A percentile compares a stretch with the other conserved stretches of the same genome.
phyloP scores from a whole-genome alignment of 2,888 invertebrate species.

The Ennomos quercinarius region DNA sequence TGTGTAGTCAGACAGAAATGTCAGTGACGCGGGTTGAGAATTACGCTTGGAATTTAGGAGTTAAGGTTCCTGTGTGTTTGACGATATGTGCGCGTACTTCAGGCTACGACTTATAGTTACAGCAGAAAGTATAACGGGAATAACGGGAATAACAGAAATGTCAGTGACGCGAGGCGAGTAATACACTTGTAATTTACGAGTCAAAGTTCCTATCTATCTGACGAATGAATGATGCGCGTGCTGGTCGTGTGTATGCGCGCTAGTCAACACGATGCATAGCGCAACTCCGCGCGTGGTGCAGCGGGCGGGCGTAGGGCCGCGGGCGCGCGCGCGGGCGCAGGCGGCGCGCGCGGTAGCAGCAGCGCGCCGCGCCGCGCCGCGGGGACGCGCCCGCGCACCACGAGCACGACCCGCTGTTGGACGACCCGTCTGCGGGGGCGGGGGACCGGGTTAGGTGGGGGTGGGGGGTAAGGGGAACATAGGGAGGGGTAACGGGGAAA shows the following conservation, averaged over 20 bases:
- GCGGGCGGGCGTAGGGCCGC: constrained; percentile 29
- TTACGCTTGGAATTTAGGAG: too few relatives aligned
- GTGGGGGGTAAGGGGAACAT: constrained; percentile 32
- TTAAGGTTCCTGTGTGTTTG: too few relatives aligned
- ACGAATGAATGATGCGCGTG: background rate
- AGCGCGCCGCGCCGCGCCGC: constrained; percentile 45
- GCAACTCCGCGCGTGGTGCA: constrained; percentile 25
- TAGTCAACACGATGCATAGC: constrained; percentile 27
- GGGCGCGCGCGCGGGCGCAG: constrained; percentile 41
- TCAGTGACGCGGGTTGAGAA: too few relatives aligned
- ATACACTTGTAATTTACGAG: too few relatives aligned
- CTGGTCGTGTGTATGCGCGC: constrained; percentile 6
- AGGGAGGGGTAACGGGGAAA: constrained; percentile 28
- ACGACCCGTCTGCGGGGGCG: constrained; percentile 67
- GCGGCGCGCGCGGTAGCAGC: constrained; percentile 40
- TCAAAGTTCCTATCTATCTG: background rate
- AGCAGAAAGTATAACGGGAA: too few relatives aligned
- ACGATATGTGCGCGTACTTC: too few relatives aligned
- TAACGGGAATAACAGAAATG: too few relatives aligned
- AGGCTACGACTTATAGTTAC: too few relatives aligned
- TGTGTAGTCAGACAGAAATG: too few relatives aligned
- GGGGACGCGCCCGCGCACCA: constrained; percentile 61
- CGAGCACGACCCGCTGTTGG: constrained; percentile 61
- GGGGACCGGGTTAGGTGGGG: constrained; percentile 25
- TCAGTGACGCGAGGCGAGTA: too few relatives aligned